These are phyloP conservation scores for Cephus spinipes DNA, from an alignment of 2,888 invertebrate genomes.

Conservation along the genomic window DNA sequence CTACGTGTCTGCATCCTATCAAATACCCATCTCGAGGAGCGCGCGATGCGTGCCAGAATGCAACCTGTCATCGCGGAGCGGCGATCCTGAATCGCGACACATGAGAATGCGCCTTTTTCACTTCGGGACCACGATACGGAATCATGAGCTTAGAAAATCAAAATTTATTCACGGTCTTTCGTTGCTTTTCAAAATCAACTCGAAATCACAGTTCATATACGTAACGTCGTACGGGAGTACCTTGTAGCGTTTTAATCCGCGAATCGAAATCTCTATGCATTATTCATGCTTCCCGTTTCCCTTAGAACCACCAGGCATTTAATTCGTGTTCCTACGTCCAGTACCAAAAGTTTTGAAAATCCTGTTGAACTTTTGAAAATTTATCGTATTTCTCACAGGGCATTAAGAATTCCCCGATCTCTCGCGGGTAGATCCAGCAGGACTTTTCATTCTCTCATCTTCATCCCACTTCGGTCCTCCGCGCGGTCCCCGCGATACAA, in stretches of 20 bases:
- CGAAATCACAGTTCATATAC: neutral
- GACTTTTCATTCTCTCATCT: constrained; percentile 8
- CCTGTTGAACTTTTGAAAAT: constrained; percentile 49
- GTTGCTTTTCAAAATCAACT: neutral
- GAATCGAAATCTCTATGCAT: constrained; percentile 66
- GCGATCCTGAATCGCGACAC: constrained; percentile 16
- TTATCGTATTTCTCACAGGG: constrained; percentile 53
- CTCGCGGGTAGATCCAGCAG: constrained; percentile 5
- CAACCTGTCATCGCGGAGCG: constrained; percentile 31
- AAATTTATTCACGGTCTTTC: neutral
- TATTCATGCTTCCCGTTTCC: constrained; percentile 53
- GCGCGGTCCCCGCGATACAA: neutral
- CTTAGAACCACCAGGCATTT: neutral
- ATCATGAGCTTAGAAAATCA: neutral
- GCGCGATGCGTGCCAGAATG: constrained; percentile 65
- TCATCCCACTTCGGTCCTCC: neutral
- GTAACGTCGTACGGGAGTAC: neutral
- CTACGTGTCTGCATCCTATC: constrained; percentile 63
- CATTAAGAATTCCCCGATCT: constrained; percentile 37
- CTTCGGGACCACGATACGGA: neutral
- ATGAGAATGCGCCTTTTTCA: neutral
- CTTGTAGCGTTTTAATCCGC: constrained; percentile 55
- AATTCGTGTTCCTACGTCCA: constrained; percentile 28
- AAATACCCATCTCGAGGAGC: constrained; percentile 64
- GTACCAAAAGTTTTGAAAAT: constrained; percentile 62